These are phyloP conservation scores for Amphipoea lucens DNA, from an alignment of 2,888 invertebrate genomes.

Conservation along the genomic window DNA sequence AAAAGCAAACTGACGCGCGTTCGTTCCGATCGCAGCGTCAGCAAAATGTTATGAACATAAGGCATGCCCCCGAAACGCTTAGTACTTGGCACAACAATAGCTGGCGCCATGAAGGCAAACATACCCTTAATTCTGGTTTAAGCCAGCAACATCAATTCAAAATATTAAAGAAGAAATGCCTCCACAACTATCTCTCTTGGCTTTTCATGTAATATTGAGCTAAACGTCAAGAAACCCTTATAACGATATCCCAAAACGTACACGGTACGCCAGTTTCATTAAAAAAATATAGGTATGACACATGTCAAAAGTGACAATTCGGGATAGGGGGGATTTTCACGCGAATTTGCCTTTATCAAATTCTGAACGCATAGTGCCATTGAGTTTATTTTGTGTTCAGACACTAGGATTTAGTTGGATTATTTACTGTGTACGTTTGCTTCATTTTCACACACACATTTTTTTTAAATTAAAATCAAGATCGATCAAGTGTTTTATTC, in stretches of 20 bases:
- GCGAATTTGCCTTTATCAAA: conserved; percentile 1
- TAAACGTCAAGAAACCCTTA: neutral
- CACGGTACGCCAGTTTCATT: neutral
- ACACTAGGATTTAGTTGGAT: neutral
- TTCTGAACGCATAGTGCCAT: neutral
- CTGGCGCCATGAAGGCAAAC: too few species aligned
- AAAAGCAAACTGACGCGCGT: too few species aligned
- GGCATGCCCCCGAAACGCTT: too few species aligned
- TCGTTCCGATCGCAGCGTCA: too few species aligned
- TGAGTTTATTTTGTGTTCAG: neutral
- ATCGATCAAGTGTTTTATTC: neutral
- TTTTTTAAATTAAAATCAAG: too few species aligned
- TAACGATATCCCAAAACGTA: too few species aligned
- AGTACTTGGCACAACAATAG: neutral
- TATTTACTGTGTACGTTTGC: neutral
- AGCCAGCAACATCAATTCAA: neutral
- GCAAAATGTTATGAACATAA: too few species aligned
- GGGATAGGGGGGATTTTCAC: neutral
- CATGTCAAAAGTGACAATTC: neutral
- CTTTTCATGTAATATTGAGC: neutral
- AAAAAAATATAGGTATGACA: neutral
- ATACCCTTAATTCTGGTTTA: neutral
- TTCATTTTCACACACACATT: neutral
- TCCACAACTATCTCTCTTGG: neutral
- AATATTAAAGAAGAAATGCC: neutral